phyloP scores from a whole-genome alignment of 2,113 vertebrate genomes.

The Leiothrix lutea region DNA sequence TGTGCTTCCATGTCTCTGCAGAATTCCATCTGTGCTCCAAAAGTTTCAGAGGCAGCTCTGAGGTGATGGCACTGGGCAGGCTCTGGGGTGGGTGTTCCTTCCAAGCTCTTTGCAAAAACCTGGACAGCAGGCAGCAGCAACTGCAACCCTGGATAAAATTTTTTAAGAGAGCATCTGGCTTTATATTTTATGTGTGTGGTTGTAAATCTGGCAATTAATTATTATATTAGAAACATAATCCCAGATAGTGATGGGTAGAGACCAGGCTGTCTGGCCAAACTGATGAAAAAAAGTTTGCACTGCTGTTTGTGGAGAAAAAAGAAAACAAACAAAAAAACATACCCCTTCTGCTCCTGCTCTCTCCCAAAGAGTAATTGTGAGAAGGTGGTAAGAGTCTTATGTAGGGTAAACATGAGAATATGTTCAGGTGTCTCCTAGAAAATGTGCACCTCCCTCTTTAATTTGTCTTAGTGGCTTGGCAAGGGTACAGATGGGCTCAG shows the following conservation, averaged over 20 bases:
- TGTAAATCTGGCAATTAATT: neutral
- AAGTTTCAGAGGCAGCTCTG: neutral
- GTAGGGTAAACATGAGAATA: neutral
- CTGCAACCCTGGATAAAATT: neutral
- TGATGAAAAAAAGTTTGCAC: neutral
- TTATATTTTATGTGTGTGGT: neutral
- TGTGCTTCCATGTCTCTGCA: neutral
- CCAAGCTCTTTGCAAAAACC: neutral
- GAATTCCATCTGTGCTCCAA: neutral
- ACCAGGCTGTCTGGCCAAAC: neutral
- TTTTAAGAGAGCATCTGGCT: neutral
- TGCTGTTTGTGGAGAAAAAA: neutral
- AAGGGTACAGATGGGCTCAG: neutral
- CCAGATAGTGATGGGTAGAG: neutral
- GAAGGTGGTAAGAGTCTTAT: neutral
- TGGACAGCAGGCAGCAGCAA: neutral
- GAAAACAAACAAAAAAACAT: neutral
- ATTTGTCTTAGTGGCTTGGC: neutral
- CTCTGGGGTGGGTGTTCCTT: neutral
- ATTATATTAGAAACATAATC: neutral
- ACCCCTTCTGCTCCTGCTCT: neutral
- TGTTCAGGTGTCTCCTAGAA: neutral
- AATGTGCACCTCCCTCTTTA: neutral
- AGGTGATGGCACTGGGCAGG: neutral
- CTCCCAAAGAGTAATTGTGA: neutral